Evolutionary conservation across 2,113 vertebrate genomes (phyloP).

Genomic region (Ceuthmochares aereus): DNA sequence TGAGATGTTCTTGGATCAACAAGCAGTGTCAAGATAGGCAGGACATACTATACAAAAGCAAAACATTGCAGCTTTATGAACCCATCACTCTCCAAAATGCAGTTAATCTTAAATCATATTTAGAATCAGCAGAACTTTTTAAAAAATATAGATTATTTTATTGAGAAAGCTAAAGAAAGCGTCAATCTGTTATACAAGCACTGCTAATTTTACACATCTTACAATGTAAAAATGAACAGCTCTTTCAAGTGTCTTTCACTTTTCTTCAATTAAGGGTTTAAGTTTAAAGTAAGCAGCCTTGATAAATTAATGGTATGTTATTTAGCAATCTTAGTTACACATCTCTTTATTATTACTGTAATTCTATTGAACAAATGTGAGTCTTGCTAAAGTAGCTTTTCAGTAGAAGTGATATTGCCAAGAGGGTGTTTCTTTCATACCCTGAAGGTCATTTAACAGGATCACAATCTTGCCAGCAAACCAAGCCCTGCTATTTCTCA

Average conservation of each 20-base stretch:
- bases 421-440: neutral
- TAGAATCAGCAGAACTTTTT: neutral
- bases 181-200: neutral
- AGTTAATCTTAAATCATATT: neutral
- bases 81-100: neutral
- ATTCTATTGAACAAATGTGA: conserved; percentile 32
- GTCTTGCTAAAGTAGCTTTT: neutral
- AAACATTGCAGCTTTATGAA: neutral
- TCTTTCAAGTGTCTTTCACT: conserved; percentile 33
- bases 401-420: neutral
- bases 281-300: conserved; percentile 42
- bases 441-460: neutral
- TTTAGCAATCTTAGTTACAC: conserved; percentile 44
- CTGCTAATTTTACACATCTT: conserved; percentile 17
- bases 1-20: neutral
- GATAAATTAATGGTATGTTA: conserved; percentile 46
- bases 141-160: neutral
- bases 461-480: neutral
- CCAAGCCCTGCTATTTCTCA: neutral
- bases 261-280: conserved; percentile 30
- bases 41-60: neutral
- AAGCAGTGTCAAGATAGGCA: neutral
- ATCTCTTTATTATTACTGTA: conserved; percentile 5
- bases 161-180: neutral
- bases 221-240: conserved; percentile 21